These are phyloP conservation scores for Tetragonisca angustula DNA, from an alignment of 2,888 invertebrate genomes.

Conservation along the genomic window DNA sequence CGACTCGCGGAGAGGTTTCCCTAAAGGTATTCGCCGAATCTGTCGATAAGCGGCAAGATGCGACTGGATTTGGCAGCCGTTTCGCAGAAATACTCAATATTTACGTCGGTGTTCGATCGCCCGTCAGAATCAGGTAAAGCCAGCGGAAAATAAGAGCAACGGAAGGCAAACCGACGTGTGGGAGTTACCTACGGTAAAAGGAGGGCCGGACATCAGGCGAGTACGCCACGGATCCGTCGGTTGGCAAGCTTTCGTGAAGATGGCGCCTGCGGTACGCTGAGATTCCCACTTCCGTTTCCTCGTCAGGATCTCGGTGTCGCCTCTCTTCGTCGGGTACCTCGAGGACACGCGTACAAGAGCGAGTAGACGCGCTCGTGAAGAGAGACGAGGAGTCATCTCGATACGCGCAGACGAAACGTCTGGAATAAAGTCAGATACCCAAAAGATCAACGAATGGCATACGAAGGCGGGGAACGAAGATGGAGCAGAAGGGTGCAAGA, in stretches of 20 bases:
- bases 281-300: slow-evolving; percentile 24
- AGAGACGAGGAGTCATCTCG: too few relatives aligned
- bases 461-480: neutral
- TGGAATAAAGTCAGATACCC: neutral
- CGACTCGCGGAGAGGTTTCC: slow-evolving; percentile 38
- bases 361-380: too few relatives aligned
- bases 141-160: slow-evolving; percentile 70
- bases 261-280: slow-evolving; percentile 72
- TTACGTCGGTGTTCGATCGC: slow-evolving; percentile 71
- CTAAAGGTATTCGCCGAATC: slow-evolving; percentile 53
- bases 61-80: slow-evolving; percentile 70
- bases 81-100: slow-evolving; percentile 70
- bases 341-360: neutral
- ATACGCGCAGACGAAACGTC: too few relatives aligned
- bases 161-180: slow-evolving; percentile 69
- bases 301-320: neutral
- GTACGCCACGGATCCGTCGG: slow-evolving; percentile 51
- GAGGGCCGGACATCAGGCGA: slow-evolving; percentile 62
- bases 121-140: slow-evolving; percentile 71
- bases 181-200: slow-evolving; percentile 69
- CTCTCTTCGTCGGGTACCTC: neutral
- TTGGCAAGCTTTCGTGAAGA: slow-evolving; percentile 68
- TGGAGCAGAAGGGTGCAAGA: neutral
- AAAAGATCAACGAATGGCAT: neutral
- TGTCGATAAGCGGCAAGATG: slow-evolving; percentile 68